A percentile compares a stretch with the other conserved stretches of the same genome.
Evolutionary conservation across 2,888 invertebrate species (phyloP).

Genomic region (Sepioteuthis lessoniana): DNA sequence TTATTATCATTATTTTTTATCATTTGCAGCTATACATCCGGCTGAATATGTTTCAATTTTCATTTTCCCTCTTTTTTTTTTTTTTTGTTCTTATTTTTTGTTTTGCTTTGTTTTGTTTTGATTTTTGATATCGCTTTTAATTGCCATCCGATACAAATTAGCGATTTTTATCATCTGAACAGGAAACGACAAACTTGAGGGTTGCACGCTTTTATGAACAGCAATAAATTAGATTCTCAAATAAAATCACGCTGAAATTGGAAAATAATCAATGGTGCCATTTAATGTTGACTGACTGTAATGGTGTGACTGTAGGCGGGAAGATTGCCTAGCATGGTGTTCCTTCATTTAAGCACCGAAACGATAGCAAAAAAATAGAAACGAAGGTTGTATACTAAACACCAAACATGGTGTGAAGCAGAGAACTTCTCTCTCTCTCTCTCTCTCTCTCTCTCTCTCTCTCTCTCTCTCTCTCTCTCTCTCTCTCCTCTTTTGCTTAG

Average conservation of each 20-base stretch:
- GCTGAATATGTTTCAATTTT: not conserved
- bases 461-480: not conserved
- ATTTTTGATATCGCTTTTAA: not conserved
- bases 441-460: not conserved
- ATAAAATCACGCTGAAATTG: not conserved
- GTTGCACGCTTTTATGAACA: constrained; percentile 17
- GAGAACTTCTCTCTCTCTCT: not conserved
- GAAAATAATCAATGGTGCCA: not conserved
- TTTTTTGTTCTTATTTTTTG: not conserved
- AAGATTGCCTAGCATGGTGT: not conserved
- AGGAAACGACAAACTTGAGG: constrained; percentile 33
- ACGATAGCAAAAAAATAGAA: not conserved
- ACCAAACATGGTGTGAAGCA: not conserved
- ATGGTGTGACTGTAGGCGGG: not conserved
- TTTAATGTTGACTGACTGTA: constrained; percentile 18
- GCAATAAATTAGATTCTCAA: constrained; percentile 4
- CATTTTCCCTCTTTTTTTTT: not conserved
- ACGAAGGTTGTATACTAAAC: not conserved
- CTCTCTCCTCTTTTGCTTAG: too few relatives aligned
- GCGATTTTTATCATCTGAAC: constrained; percentile 33
- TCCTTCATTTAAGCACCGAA: not conserved
- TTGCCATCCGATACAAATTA: constrained; percentile 33
- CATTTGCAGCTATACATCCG: not conserved
- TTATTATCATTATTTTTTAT: not conserved
- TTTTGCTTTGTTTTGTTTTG: not conserved